Evolutionary conservation across 1,140 invertebrate genomes (phyloP).

Genomic region (Magallana angulata): DNA sequence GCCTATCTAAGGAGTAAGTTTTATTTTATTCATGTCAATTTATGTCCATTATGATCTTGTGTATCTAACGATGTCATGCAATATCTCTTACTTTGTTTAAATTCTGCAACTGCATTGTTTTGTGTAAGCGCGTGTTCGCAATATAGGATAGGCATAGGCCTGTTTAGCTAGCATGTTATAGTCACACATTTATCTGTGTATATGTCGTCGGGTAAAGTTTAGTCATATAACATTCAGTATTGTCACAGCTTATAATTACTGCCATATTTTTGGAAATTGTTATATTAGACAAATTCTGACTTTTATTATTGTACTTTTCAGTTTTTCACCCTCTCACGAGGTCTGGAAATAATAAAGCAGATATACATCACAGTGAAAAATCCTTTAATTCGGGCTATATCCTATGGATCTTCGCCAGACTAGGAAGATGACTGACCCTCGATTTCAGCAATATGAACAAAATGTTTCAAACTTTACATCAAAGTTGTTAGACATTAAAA

Average conservation of each 20-base stretch:
- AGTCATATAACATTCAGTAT: too few relatives aligned
- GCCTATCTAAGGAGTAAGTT: too few relatives aligned
- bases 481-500: background rate
- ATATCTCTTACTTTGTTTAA: background rate
- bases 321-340: background rate
- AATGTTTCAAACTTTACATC: background rate
- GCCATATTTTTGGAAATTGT: too few relatives aligned
- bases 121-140: background rate
- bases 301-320: background rate
- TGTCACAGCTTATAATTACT: too few relatives aligned
- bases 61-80: too few relatives aligned
- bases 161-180: too few relatives aligned
- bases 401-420: background rate
- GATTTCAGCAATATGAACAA: slow-evolving; percentile 13
- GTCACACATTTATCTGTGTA: too few relatives aligned
- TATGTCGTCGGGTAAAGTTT: too few relatives aligned
- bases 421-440: background rate
- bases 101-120: background rate
- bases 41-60: too few relatives aligned
- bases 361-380: slow-evolving; percentile 20
- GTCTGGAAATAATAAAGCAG: background rate
- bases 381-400: background rate
- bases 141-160: too few relatives aligned
- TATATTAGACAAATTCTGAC: too few relatives aligned
- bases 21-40: too few relatives aligned